Evolutionary conservation across 2,797 vertebrate species (phyloP), one percentile per base, ranked within the genome.

Genomic region (Triplophysa bombifrons): DNA sequence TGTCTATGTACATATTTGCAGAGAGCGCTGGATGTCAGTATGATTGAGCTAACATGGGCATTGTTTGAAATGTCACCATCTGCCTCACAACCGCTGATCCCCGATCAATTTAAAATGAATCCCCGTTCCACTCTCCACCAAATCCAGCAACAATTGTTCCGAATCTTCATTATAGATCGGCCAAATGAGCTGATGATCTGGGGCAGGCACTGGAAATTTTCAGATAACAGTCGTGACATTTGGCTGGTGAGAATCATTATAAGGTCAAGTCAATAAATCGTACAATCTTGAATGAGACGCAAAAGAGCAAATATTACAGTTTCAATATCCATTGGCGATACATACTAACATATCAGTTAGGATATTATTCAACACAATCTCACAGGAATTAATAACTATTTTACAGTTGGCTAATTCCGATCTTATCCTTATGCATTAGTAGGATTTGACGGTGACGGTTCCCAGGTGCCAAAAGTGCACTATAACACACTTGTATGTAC

Each of bases 11-110:
- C 80, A 83, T 83, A 83, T 86, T 85, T 80, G 55, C 69, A 56
- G 68, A 76, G 61, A 56, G 75, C 30, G 50, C 51, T 50, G 72
- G 72, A 73, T 70, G 77, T 74, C 67, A 61, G 77, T 34, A 69
- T 80, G 78, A 85, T 82, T 86, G 80, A 82, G 83, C 80, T 84
- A 85, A 82, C 83, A 88, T 66, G 77, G 81, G 63, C 81, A 77
- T 83, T 81, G 64, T 83, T 80, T 80, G 79, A 87, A 85, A 87
- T 86, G 81, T 84, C 86, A 86, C 83, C 83, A 86, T 86, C 86
- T 86, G 87, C 75, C 82, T 73, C 55, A 76, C 73, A 78, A 85
- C 80, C 60, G 72, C 83, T 84, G 83, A 85, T 84, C 84, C 84
- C 83, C 80, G 83, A 84, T 85, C 84, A 84, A 85, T 86, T 88